Evolutionary conservation across 2,113 vertebrate species (phyloP), one percentile per base, ranked within the genome.

Genomic region (Noturus placidus): DNA sequence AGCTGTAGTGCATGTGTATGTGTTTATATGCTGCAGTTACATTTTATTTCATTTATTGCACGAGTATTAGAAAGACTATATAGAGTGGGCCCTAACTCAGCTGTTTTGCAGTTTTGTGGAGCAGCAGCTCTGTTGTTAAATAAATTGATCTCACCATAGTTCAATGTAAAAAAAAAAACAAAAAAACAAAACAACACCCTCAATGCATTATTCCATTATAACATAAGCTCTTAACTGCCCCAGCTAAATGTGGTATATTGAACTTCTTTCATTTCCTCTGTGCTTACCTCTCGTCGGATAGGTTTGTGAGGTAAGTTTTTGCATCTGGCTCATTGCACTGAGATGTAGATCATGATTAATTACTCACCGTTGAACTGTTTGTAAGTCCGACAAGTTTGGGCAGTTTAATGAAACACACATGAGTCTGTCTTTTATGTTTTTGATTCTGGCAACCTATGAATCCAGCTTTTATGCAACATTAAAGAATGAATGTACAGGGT

Each of bases 231-330:
- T 35, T 17, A n/a, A 82, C 54, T 3, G 15, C 46, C 81, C 59
- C 42, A 83, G 56, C 14, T 63, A 14, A 70, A 65, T 27, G n/a
- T 76, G 35, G 13, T 56, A 65, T 89, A 14, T 76, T 88, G 22
- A 87, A 86, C 38, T 42, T 77, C n/a, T 77, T 78, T 74, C 30
- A 46, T 88, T 82, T 89, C 78, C 82, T 46, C 56, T 72, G 30
- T 80, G 88, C 89, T 65, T 72, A 56, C 85, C 6, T 79, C 22
- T 69, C 38, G 54, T 77, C 59, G 69, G 78, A 59, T 56, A 88
- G 91, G 91, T 91, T 25, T 88, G 67, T 59, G 87, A 91, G 88
- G 88, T 88, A 89, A 88, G 89, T 69, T n/a, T 81, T 80, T 79
- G 11, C 50, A 25, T 59, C 19, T 59, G 54, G 4, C 54, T 81